A percentile compares a stretch with the other conserved stretches of the same genome.
phyloP scores from a whole-genome alignment of 2,797 vertebrate genomes.

The Rhabdophis nuchalis region DNA sequence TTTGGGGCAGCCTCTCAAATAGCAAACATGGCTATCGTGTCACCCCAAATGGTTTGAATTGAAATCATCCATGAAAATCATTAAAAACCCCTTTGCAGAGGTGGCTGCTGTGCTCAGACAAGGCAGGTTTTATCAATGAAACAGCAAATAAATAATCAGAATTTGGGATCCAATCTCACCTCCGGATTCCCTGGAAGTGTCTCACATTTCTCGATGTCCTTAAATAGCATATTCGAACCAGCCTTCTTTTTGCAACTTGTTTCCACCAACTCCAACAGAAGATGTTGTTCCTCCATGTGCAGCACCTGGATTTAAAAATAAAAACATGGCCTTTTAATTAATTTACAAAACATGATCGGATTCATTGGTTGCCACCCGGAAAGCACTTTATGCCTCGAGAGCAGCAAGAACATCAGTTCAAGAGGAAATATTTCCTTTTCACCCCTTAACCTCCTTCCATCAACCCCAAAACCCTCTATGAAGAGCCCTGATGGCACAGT shows the following conservation, averaged over 20 bases:
- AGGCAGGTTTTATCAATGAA: not conserved
- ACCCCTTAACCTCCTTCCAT: too few species aligned
- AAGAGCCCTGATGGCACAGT: too few species aligned
- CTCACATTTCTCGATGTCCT: rapidly evolving
- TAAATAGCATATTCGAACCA: rapidly evolving
- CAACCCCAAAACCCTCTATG: too few species aligned
- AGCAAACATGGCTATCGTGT: too few species aligned
- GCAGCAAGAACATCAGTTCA: not conserved
- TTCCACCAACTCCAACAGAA: not conserved
- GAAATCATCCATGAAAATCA: not conserved
- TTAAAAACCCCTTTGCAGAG: not conserved
- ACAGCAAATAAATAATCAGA: rapidly evolving
- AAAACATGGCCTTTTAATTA: not conserved
- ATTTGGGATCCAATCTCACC: not conserved
- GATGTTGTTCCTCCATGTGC: rapidly evolving
- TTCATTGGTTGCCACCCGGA: not conserved
- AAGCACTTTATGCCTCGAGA: not conserved
- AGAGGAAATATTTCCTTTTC: not conserved
- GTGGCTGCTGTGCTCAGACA: not conserved
- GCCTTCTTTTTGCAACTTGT: not conserved
- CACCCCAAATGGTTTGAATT: not conserved
- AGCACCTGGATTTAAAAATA: not conserved
- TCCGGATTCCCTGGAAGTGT: rapidly evolving
- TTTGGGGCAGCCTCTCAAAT: too few species aligned
- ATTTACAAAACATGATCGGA: not conserved